Evolutionary conservation across 2,113 vertebrate genomes (phyloP).

Genomic region (Conger conger): DNA sequence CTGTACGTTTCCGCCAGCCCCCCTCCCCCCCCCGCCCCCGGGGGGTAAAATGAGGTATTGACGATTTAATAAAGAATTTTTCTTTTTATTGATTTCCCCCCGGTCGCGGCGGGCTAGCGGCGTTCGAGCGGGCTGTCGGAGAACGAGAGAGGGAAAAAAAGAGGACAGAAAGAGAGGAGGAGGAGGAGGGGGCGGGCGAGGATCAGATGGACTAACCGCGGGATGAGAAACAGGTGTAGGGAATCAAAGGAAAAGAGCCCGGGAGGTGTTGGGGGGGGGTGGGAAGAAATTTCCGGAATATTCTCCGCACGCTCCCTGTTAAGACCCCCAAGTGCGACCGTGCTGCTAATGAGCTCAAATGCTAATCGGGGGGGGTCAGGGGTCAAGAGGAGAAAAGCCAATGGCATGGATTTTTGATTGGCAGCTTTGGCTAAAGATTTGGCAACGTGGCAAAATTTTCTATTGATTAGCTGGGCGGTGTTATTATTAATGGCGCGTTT

Average conservation of each 20-base stretch:
- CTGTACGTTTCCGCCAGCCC: constrained; percentile 36
- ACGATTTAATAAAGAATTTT: constrained; percentile 66
- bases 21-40: constrained; percentile 20
- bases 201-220: not conserved
- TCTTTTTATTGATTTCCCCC: constrained; percentile 52
- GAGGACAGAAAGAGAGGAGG: not conserved
- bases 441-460: not conserved
- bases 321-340: not conserved
- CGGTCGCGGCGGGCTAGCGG: constrained; percentile 17
- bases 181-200: not conserved
- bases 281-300: not conserved
- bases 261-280: not conserved
- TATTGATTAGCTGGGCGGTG: not conserved
- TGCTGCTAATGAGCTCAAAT: not conserved
- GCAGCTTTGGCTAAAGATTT: not conserved
- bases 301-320: not conserved
- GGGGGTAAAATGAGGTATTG: constrained; percentile 56
- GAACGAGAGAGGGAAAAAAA: constrained; percentile 7
- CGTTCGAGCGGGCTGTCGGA: constrained; percentile 28
- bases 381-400: not conserved
- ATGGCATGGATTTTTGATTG: not conserved
- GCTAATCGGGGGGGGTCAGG: not conserved
- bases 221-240: not conserved
- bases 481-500: not conserved
- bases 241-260: not conserved